These are phyloP conservation scores for Pelusios castaneus DNA, from an alignment of 2,113 vertebrate species.

Conservation along the genomic window DNA sequence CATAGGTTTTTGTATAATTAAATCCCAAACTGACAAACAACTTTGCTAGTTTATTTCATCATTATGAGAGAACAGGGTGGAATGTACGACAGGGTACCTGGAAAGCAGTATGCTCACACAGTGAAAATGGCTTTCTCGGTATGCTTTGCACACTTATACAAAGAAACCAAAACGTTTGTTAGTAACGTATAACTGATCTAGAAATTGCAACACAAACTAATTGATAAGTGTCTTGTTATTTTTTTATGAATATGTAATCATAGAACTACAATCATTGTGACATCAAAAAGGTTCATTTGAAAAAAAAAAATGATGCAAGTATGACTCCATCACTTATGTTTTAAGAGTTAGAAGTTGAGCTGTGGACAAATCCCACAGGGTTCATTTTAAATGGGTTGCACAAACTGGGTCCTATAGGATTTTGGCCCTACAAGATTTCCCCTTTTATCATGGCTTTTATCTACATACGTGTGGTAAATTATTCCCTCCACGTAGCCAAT, in stretches of 20 bases:
- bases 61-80: not conserved
- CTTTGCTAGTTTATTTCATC: not conserved
- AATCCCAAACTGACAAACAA: not conserved
- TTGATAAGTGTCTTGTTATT: not conserved
- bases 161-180: not conserved
- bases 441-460: not conserved
- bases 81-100: not conserved
- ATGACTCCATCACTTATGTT: rapidly evolving
- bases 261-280: not conserved
- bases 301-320: not conserved
- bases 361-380: not conserved
- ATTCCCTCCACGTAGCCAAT: not conserved
- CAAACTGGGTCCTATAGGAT: not conserved
- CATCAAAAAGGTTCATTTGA: not conserved
- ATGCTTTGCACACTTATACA: not conserved
- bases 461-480: not conserved
- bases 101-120: not conserved
- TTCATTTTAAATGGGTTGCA: not conserved
- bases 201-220: not conserved
- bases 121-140: rapidly evolving
- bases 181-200: not conserved
- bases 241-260: rapidly evolving
- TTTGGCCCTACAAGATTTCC: not conserved
- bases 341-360: not conserved
- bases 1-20: not conserved